Base-by-base conservation (phyloP, 2,113 vertebrate genomes). In the Melanostigma gelatinosum region DNA sequence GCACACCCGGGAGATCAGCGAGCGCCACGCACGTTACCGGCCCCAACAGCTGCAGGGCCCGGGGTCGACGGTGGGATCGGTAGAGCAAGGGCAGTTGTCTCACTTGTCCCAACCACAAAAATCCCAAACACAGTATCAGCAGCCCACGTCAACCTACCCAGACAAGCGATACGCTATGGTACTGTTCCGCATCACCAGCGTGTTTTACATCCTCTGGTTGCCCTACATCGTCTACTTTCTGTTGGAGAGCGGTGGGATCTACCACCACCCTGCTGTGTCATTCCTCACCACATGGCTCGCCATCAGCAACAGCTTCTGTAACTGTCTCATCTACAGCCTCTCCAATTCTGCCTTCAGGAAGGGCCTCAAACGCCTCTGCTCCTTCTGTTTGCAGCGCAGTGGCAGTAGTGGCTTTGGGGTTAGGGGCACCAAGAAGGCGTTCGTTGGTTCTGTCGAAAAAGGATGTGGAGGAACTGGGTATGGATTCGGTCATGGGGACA, bases 281-380 rank as follows among this genome's bases (percentile, higher is more conserved):
- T 99, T 99, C 92, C 84, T 99, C 66, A 99, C 98, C 82, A 99
- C 98, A 84, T 99, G 98, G 98, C 93, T 99, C 69, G 98, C 98
- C 85, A 99, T 99, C 93, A 99, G 97, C 96, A 99, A 99, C 95
- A 99, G 98, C 92, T 99, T 99, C 95, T 99, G 97, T 92, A 99
- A 99, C 96, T 99, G 98, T 95, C 96, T 99, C 84, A 99, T 99
- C 95, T 99, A 99, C 90, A 99, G 98, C 92, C 96, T 99, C 75
- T 99, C 98, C 80, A 99, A 99, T 94, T 98, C 97, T 82, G 97
- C 97, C 90, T 99, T 99, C 94, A 97, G 97, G 87, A 97, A 96
- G 89, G 98, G 98, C 79, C 94, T 99, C 24, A 99, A 98, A 86
- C 96, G 96, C 83, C 96, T 99, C 84, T 99, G 98, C 90, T 95